Base-by-base conservation (phyloP, 2,113 vertebrate species). In the Rynchops niger region DNA sequence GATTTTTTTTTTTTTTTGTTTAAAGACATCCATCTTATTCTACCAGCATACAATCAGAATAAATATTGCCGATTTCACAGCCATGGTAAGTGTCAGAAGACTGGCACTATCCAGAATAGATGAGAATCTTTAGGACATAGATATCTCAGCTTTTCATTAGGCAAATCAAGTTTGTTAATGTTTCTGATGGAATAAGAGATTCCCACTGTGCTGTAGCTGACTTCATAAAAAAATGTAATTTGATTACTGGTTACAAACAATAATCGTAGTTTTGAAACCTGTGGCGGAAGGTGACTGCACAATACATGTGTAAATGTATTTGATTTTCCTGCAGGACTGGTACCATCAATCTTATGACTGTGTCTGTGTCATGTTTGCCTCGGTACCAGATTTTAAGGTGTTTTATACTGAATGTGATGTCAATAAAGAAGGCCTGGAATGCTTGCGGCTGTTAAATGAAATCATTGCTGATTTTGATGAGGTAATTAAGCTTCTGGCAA, bases 351-450 rank as follows among this genome's bases (percentile, higher is more conserved):
- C 99, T 11, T 99, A 99, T 0, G 99, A 99, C 98, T 99, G 99
- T 36, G 99, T 99, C 74, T 99, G 99, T 32, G 99, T 99, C 97
- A 99, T 99, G 99, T 99, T 99, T 27, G 99, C 99, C 14, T 99
- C 99, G 0, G 99, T 99, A 61, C 99, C 99, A 0, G 99, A 99
- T 96, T 99, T 99, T 97, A 99, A 99, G 97, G 99, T 99, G 79
- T 99, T 99, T 97, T 99, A 99, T 97, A 99, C 99, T 0, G 99
- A 99, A 95, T 99, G 99, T 19, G 99, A 99, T 63, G 99, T 99
- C 97, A 99, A 99, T 97, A 99, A 99, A 95, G 99, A 99, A 84
- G 99, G 99, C n/a, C 98, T 99, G 97, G 99, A 99, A 95, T 99
- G 99, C 83, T 97, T 99, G 93, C 97, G 99, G 74, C 99, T 99